These are phyloP conservation scores for Petrolisthes manimaculis DNA, from an alignment of 2,888 invertebrate genomes.

Conservation along the genomic window DNA sequence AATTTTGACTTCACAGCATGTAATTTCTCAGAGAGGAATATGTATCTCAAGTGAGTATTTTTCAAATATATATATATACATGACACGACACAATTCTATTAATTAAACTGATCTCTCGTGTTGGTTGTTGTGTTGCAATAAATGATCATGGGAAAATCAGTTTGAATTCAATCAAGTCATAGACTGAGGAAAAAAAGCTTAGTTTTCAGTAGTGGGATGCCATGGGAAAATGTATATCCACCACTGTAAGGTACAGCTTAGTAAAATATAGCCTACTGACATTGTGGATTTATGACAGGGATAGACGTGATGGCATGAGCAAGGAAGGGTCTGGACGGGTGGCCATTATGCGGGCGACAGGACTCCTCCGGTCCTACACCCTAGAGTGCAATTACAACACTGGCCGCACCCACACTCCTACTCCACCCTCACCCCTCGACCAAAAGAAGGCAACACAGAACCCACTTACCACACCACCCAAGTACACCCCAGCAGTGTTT, in stretches of 20 bases:
- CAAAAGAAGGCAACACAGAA: constrained; percentile 42
- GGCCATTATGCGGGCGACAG: constrained; percentile 86
- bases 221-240: background rate
- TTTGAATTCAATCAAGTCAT: background rate
- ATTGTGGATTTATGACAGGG: constrained; percentile 74
- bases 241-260: background rate
- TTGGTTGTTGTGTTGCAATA: too few species aligned
- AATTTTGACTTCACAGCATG: constrained; percentile 94
- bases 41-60: constrained; percentile 83
- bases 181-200: background rate
- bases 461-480: constrained; percentile 56
- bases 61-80: background rate
- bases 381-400: constrained; percentile 95
- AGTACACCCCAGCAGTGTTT: constrained; percentile 63
- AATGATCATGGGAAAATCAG: too few species aligned
- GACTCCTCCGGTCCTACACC: constrained; percentile 87
- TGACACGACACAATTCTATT: background rate
- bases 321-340: constrained; percentile 92
- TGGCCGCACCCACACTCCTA: constrained; percentile 76
- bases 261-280: background rate
- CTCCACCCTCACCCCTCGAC: constrained; percentile 74
- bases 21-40: constrained; percentile 91
- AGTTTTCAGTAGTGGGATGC: background rate
- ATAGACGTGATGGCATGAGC: constrained; percentile 89
- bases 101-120: too few species aligned